Evolutionary conservation across 1,140 invertebrate species (phyloP).

Genomic region (Bacillus rossius): DNA sequence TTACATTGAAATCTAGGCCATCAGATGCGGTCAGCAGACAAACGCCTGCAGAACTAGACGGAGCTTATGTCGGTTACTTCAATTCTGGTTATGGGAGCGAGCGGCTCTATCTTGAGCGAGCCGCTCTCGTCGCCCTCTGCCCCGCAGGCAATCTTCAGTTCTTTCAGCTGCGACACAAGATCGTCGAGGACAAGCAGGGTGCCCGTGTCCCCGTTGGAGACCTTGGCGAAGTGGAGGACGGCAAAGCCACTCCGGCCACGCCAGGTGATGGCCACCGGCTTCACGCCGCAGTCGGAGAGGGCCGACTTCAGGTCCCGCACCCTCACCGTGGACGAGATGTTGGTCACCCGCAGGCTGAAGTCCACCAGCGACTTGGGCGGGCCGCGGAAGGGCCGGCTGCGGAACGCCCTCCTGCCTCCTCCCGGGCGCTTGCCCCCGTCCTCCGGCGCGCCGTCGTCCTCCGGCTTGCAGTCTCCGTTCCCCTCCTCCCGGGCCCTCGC

Average conservation of each 20-base stretch:
- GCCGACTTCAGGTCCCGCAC: conserved; percentile 59
- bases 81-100: conserved; percentile 44
- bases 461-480: not conserved
- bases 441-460: not conserved
- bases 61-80: conserved; percentile 45
- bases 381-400: conserved; percentile 15
- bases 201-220: conserved; percentile 31
- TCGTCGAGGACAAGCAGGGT: conserved; percentile 45
- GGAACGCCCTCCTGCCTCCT: not conserved
- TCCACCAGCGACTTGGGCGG: conserved; percentile 38
- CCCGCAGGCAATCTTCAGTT: conserved; percentile 39
- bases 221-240: conserved; percentile 58
- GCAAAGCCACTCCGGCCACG: conserved; percentile 56
- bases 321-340: conserved; percentile 53
- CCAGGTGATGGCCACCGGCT: conserved; percentile 60
- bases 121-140: conserved; percentile 28
- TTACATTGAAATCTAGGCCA: too few relatives aligned
- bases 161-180: conserved; percentile 48
- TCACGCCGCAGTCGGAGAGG: conserved; percentile 54
- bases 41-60: conserved; percentile 30
- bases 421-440: not conserved
- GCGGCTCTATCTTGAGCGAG: conserved; percentile 39
- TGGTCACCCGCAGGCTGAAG: conserved; percentile 54
- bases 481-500: not conserved
- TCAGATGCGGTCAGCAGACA: too few relatives aligned